Base-by-base conservation (phyloP, 1,140 invertebrate species). In the Hycleus phaleratus region DNA sequence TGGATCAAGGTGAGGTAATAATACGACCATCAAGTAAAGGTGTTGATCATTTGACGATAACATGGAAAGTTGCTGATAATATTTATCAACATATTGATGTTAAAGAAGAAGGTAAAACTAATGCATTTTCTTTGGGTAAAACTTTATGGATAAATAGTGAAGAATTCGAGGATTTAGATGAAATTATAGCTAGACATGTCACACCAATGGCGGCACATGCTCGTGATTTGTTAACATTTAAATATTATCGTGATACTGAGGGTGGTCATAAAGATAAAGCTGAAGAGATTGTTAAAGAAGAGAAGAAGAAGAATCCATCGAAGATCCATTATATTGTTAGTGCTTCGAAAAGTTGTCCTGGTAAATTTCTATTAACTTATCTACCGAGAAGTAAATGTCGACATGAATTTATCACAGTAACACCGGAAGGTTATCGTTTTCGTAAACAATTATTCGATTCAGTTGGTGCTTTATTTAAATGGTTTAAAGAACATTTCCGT, bases 401-500 rank as follows among this genome's bases (percentile, higher is more conserved):
- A 4, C 93, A 98, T 74, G 97, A 99, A 74, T 97, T 88, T 70
- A 81, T 98, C 0, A 90, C 91, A 0, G 85, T 98, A 0, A 88
- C 86, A 5, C 89, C 93, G 0, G 92, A 98, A 59, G 97, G 97
- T 10, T 93, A 95, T 68, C 82, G 87, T 47, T 99, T 95, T 73
- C 79, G 97, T 32, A 82, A 87, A 50, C 87, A 94, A 71, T 85
- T 88, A 66, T 98, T 98, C 73, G 85, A 88, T 53, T 86, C 88
- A 1, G 76, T 98, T 0, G 86, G 84, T 52, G 82, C 85, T 2
- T 71, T 98, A 6, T 83, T 99, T 62, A 84, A 89, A 49, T 99
- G 95, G 95, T 99, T 98, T 73, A 99, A 99, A 71, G 91, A 95
- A 73, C 94, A 99, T 71, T 98, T 95, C 78, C 78, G 91, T 48